These are phyloP conservation scores for Muscina levida DNA, from an alignment of 2,888 invertebrate species.

Conservation along the genomic window DNA sequence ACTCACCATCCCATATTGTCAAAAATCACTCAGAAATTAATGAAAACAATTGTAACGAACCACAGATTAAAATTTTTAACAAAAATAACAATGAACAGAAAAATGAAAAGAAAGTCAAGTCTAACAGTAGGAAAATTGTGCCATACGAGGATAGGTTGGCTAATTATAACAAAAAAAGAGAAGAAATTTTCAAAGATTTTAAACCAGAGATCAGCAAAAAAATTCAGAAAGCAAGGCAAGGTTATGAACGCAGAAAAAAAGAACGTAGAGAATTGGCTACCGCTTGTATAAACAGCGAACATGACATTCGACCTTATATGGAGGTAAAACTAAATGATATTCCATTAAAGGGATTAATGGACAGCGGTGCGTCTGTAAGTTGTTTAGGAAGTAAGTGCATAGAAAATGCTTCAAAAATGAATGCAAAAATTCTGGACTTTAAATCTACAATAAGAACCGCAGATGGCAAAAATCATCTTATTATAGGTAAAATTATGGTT, in stretches of 20 bases:
- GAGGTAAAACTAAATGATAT: neutral
- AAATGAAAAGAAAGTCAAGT: neutral
- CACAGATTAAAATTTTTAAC: neutral
- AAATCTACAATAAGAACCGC: neutral
- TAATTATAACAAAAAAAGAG: neutral
- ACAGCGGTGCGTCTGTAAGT: neutral
- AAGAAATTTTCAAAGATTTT: neutral
- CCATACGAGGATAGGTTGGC: neutral
- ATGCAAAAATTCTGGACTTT: neutral
- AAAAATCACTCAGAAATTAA: neutral
- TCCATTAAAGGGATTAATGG: neutral
- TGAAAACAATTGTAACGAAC: constrained; percentile 5
- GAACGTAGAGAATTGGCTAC: neutral
- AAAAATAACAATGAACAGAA: neutral
- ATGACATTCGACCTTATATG: neutral
- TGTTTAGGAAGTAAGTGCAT: neutral
- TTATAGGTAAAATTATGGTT: neutral
- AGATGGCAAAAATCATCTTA: neutral
- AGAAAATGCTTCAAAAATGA: neutral
- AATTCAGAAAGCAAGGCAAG: neutral
- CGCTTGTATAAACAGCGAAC: neutral
- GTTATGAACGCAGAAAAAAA: neutral
- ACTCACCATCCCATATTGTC: too few species aligned
- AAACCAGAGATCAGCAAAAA: neutral
- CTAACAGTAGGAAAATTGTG: neutral